Percentiles rank a stretch among this genome's conserved stretches.
Evolutionary conservation across 2,888 invertebrate genomes (phyloP).

Genomic region (Julus scanicus): DNA sequence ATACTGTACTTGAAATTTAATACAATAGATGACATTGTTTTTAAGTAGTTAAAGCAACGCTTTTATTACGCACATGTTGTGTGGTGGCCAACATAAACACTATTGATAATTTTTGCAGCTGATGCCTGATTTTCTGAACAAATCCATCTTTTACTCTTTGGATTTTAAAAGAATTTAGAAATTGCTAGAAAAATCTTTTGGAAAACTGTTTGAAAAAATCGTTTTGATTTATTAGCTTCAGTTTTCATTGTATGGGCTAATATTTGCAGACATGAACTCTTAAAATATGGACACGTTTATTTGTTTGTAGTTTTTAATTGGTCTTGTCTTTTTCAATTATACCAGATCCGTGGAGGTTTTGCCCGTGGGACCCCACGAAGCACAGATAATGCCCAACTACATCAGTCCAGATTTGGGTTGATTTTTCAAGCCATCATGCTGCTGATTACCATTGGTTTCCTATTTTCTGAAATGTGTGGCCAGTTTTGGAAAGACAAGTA

Average conservation of each 20-base stretch:
- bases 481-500: constrained; percentile 94
- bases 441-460: constrained; percentile 86
- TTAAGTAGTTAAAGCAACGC: not conserved
- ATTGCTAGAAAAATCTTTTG: no score
- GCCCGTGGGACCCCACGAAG: constrained; percentile 61
- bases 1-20: not conserved
- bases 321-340: not conserved
- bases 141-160: no score
- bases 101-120: not conserved
- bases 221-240: no score
- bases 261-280: no score
- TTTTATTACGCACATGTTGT: no score
- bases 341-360: constrained; percentile 62
- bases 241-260: no score
- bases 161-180: no score
- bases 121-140: no score
- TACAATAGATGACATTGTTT: not conserved
- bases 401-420: constrained; percentile 89
- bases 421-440: constrained; percentile 91
- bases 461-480: constrained; percentile 89
- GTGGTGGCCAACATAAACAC: not conserved
- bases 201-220: no score
- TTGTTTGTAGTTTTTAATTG: not conserved
- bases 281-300: not conserved
- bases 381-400: constrained; percentile 83